Percentiles rank a stretch among this genome's conserved stretches.
These are phyloP conservation scores for Trichomalopsis sarcophagae DNA, from an alignment of 1,140 invertebrate species.

Conservation along the genomic window DNA sequence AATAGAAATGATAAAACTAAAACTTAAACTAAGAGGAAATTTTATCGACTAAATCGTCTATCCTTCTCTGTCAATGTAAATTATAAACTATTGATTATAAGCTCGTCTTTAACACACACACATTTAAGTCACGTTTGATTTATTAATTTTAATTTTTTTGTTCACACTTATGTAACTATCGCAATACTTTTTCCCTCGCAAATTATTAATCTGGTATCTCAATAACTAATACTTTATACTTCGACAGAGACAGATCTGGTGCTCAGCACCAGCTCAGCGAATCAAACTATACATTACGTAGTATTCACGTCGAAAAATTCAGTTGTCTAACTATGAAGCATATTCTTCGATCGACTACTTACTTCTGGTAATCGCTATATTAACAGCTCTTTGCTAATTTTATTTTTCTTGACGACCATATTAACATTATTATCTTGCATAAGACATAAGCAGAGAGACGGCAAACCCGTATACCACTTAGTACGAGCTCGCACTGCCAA, in stretches of 20 bases:
- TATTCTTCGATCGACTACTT: neutral
- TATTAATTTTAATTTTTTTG: neutral
- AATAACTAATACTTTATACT: neutral
- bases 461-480: neutral
- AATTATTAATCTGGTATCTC: neutral
- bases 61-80: neutral
- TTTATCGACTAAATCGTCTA: neutral
- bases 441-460: neutral
- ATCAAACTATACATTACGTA: neutral
- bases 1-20: neutral
- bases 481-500: neutral
- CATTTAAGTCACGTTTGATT: conserved; percentile 14
- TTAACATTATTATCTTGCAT: neutral
- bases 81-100: conserved; percentile 34
- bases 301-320: neutral
- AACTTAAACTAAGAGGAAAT: neutral
- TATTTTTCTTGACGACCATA: neutral
- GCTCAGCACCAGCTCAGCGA: neutral
- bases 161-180: neutral
- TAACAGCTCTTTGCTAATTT: neutral
- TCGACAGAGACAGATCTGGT: neutral
- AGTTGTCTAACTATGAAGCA: neutral
- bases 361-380: neutral
- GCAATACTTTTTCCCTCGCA: neutral
- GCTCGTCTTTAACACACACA: neutral